These are phyloP conservation scores for Erpetoichthys calabaricus DNA, from an alignment of 2,797 vertebrate species.

Conservation along the genomic window DNA sequence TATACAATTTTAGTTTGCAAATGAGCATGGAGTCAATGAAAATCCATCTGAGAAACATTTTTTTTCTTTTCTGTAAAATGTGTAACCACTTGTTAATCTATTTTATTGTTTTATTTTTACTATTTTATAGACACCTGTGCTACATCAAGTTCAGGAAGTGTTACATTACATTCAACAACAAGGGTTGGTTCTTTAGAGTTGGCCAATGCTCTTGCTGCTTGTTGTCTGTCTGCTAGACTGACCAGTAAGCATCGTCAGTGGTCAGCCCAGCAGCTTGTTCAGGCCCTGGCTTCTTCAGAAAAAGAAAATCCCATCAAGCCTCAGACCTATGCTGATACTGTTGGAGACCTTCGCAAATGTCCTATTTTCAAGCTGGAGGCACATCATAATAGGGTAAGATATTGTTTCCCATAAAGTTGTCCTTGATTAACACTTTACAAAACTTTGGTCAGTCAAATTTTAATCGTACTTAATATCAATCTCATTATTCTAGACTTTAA, in stretches of 20 bases:
- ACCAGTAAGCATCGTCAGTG: constrained; percentile 54
- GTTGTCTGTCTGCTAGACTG: constrained; percentile 52
- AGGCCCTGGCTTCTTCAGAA: constrained; percentile 47
- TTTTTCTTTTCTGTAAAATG: neutral
- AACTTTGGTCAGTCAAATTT: neutral
- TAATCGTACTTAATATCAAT: too few species aligned
- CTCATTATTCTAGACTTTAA: too few species aligned
- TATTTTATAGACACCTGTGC: constrained; percentile 3
- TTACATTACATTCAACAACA: constrained; percentile 31
- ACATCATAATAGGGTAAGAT: constrained; percentile 53
- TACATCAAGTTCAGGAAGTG: constrained; percentile 30
- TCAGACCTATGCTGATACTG: constrained; percentile 59
- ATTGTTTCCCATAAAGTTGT: too few species aligned
- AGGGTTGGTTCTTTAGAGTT: constrained; percentile 56
- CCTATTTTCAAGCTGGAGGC: constrained; percentile 55
- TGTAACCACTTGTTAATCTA: too few species aligned
- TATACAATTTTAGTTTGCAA: too few species aligned
- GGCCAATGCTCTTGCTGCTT: constrained; percentile 58
- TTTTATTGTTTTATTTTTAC: too few species aligned
- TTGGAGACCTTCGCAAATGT: constrained; percentile 58
- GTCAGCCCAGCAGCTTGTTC: constrained; percentile 59
- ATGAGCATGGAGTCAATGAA: too few species aligned
- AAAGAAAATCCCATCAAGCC: constrained; percentile 40
- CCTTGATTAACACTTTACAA: neutral
- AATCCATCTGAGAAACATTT: neutral